A percentile compares a stretch with the other conserved stretches of the same genome.
Evolutionary conservation across 2,888 invertebrate genomes (phyloP).

Genomic region (Hypolimnas misippus): DNA sequence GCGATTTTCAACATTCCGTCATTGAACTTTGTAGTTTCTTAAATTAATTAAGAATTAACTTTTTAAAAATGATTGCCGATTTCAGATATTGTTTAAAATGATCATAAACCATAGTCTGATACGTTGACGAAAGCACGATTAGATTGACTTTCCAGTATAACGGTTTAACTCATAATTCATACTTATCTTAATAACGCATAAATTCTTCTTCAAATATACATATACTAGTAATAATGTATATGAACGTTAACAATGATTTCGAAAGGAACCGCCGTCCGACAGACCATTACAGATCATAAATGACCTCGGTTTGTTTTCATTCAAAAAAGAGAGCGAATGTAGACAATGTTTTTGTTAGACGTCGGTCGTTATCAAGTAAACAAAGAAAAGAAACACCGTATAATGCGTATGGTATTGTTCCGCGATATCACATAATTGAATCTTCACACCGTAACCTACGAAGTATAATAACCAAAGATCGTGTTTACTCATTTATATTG

Average conservation of each 20-base stretch:
- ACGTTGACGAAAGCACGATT: too few relatives aligned
- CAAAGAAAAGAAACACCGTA: conserved; percentile 66
- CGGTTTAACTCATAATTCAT: background rate
- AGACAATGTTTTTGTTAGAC: conserved; percentile 64
- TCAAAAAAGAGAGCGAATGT: conserved; percentile 57
- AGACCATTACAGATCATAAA: conserved; percentile 39
- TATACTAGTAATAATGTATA: conserved; percentile 10
- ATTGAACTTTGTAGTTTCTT: background rate
- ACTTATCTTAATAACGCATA: conserved; percentile 16
- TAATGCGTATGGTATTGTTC: conserved; percentile 68
- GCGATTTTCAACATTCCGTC: background rate
- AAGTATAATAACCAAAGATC: conserved; percentile 35
- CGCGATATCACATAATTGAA: conserved; percentile 74
- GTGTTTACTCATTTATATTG: conserved; percentile 30
- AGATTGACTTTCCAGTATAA: background rate
- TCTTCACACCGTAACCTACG: conserved; percentile 67
- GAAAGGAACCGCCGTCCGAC: conserved; percentile 20
- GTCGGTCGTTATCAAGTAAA: conserved; percentile 59
- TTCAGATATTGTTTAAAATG: background rate
- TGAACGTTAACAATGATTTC: conserved; percentile 8
- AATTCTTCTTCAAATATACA: conserved; percentile 3
- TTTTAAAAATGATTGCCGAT: too few relatives aligned
- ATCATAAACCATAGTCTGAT: background rate
- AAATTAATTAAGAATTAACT: too few relatives aligned
- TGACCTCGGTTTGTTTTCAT: conserved; percentile 45